A percentile compares a stretch with the other conserved stretches of the same genome.
phyloP scores from a whole-genome alignment of 2,888 invertebrate species.

The Apodemia duryi region DNA sequence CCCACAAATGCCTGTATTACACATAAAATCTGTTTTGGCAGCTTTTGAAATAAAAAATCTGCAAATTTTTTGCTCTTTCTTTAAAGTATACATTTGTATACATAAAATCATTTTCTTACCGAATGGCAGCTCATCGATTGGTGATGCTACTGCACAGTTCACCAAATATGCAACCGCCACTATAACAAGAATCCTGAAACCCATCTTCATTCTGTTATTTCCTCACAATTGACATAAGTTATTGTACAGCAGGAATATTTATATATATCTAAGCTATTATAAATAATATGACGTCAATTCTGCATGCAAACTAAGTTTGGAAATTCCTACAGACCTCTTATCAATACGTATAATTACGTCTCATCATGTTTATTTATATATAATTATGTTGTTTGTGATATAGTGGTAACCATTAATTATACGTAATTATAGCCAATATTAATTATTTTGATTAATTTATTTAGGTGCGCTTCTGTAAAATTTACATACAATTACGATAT shows the following conservation, averaged over 20 bases:
- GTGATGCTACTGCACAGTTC: constrained; percentile 14
- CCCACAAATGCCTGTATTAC: too few species aligned
- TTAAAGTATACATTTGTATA: too few species aligned
- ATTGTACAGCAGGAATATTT: not conserved
- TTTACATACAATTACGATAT: too few species aligned
- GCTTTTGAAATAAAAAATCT: too few species aligned
- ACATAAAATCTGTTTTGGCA: too few species aligned
- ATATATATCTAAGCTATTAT: not conserved
- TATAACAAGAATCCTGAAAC: constrained; percentile 14
- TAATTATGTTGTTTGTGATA: too few species aligned
- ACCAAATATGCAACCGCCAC: constrained; percentile 17
- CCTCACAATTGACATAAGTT: not conserved
- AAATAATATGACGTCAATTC: not conserved
- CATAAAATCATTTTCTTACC: constrained; percentile 20
- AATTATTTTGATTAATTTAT: too few species aligned
- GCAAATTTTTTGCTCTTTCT: too few species aligned
- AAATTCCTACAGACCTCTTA: not conserved
- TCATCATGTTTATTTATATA: not conserved
- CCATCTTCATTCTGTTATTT: constrained; percentile 17
- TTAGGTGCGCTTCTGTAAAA: too few species aligned
- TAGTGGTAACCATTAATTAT: too few species aligned
- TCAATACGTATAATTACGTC: not conserved
- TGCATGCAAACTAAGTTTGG: not conserved
- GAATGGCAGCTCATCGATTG: constrained; percentile 21
- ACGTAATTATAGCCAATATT: too few species aligned